Evolutionary conservation across 2,113 vertebrate species (phyloP).

Genomic region (Microtus pennsylvanicus): DNA sequence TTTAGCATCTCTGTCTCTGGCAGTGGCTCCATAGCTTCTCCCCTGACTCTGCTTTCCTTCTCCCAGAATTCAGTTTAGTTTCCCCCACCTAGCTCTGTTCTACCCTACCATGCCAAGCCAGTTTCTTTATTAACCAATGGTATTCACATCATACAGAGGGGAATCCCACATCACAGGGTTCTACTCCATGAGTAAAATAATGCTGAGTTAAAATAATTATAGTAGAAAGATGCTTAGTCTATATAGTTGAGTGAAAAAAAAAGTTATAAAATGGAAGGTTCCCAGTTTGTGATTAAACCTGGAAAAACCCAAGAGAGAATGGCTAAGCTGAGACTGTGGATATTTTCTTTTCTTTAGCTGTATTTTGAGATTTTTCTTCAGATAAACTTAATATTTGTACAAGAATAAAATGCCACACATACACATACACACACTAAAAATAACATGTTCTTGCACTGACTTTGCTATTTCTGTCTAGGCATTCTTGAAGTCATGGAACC

Average conservation of each 20-base stretch:
- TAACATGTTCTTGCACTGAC: background rate
- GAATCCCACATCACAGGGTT: background rate
- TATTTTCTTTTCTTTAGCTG: conserved; percentile 3
- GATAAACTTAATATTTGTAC: conserved; percentile 18
- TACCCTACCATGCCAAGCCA: too few relatives aligned
- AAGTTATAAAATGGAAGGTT: background rate
- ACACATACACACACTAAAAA: background rate
- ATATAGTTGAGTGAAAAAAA: background rate
- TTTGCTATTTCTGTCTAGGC: conserved; percentile 10
- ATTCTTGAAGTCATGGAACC: background rate
- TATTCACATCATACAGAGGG: too few relatives aligned
- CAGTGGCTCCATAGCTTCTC: too few relatives aligned
- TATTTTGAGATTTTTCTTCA: conserved; percentile 19
- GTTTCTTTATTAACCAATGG: too few relatives aligned
- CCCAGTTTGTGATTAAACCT: background rate
- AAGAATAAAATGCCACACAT: background rate
- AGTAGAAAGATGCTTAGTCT: conserved; percentile 4
- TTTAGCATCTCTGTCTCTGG: too few relatives aligned
- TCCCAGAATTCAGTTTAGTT: too few relatives aligned
- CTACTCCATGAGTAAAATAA: background rate
- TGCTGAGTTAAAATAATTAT: conserved; percentile 1
- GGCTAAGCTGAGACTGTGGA: background rate
- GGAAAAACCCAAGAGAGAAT: background rate
- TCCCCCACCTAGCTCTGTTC: too few relatives aligned
- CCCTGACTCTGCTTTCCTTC: too few relatives aligned